Evolutionary conservation across 2,797 vertebrate genomes (phyloP), one percentile per base, ranked within the genome.

Genomic region (Megalops cyprinoides): DNA sequence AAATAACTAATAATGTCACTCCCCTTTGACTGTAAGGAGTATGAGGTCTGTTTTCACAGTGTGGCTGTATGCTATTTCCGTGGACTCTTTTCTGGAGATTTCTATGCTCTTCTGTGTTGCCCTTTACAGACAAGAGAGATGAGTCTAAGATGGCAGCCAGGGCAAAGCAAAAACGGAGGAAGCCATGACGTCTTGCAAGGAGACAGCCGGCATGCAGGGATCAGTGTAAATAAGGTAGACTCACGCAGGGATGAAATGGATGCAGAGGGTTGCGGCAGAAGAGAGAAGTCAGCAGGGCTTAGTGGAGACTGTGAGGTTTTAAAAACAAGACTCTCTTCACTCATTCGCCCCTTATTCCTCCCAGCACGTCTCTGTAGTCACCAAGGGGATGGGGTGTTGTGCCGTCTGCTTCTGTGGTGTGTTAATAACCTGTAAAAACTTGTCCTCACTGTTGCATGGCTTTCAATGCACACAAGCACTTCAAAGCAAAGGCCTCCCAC

Each of bases 161-260:
- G 91, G 92, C 89, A 93, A 92, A 92, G 87, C 87, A 86, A 89
- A 87, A 83, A 87, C 84, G 82, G 91, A 88, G 87, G 87, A 91
- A 86, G 87, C 85, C 79, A 83, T 88, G 85, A 91, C 90, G 90
- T 87, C 88, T 88, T 74, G 85, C 88, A 86, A 88, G 87, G 91
- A 91, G 90, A 90, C 90, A 88, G 89, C 88, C 42, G 88, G 91
- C 79, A 87, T 89, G 87, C 87, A 78, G 91, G 91, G 92, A 84
- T 62, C 74, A 90, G 88, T 90, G 90, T 93, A 94, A 93, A 93
- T 92, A 94, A 94, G 94, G 94, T 95, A 92, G 93, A 92, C 89
- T 85, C 39, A 55, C 77, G 82, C 85, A 87, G 84, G 87, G 92
- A 89, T 89, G 85, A 89, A 87, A 85, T n/a, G 89, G 91, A 86